Base-by-base conservation (phyloP, 2,113 vertebrate genomes). In the Aythya baeri region DNA sequence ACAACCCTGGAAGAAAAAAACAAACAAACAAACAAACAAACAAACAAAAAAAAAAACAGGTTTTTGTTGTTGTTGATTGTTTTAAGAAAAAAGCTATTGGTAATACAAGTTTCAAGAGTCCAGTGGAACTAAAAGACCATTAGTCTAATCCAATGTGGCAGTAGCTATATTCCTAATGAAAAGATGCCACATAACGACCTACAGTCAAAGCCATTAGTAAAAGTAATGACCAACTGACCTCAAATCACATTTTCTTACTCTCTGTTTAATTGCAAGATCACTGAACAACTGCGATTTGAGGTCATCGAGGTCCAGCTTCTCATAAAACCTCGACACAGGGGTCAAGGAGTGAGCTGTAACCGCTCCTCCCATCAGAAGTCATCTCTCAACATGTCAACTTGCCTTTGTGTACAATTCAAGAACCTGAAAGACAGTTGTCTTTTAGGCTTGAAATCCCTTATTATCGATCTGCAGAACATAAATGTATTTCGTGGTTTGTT, bases 331-430 rank as follows among this genome's bases (percentile, higher is more conserved):
- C 15, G 13, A 5, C 15, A 9, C 17, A 11, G 2, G 3, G 22
- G 41, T 29, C 18, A 9, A 2, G 3, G 22, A 74, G 32, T 16
- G 23, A 90, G 54, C 7, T 38, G 16, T 76, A n/a, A 67, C 14
- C 1, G 1, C 46, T 38, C 32, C 31, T 67, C 0, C 1, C 29
- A 76, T 62, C 0, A 0, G 18, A 58, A 32, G 27, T 5, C 10
- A 44, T 11, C 77, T 52, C 17, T 49, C 52, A 38, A 84, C 17
- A 55, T 3, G 32, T 29, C 80, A 61, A 43, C 32, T 52, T 65
- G 26, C 18, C 18, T 65, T 6, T 43, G 9, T 52, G 43, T 2
- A 8, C 38, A 31, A 43, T 5, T 38, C 6, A 0, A 75, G 52
- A 75, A 61, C 41, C 7, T 23, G 7, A 65, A 84, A 50, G 54